These are phyloP conservation scores for Monodelphis domestica DNA, from an alignment of 2,797 vertebrate species.

Conservation along the genomic window DNA sequence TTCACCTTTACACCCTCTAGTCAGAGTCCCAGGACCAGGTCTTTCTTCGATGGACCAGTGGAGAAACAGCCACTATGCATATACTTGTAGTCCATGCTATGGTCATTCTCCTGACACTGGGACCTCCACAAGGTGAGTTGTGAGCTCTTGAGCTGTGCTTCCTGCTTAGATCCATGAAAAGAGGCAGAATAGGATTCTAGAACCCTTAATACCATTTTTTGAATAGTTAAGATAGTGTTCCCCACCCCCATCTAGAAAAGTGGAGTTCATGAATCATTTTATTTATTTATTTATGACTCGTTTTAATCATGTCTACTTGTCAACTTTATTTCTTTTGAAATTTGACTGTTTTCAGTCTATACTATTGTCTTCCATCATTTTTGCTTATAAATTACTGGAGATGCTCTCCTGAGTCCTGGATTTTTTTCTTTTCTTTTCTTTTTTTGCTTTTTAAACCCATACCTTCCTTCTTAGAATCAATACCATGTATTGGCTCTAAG, in stretches of 20 bases:
- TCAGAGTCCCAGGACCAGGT: conserved; percentile 99
- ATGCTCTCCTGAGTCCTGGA: background rate
- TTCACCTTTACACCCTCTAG: conserved; percentile 77
- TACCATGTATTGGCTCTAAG: too few relatives aligned
- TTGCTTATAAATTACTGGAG: background rate
- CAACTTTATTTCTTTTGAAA: background rate
- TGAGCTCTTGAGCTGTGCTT: background rate
- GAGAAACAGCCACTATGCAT: conserved; percentile 98
- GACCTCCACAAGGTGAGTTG: conserved; percentile 88
- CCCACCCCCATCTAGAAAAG: background rate
- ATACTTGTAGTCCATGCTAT: conserved; percentile 99
- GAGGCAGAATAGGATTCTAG: background rate
- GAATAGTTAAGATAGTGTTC: background rate
- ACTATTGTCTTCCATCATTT: background rate
- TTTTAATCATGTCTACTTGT: background rate
- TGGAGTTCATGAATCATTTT: background rate
- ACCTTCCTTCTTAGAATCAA: too few relatives aligned
- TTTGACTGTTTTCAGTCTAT: background rate
- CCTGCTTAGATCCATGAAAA: background rate
- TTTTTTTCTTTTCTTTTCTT: background rate
- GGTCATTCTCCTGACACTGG: conserved; percentile 95
- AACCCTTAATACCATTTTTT: background rate
- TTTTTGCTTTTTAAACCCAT: too few relatives aligned
- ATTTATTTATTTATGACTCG: background rate
- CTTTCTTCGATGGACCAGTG: conserved; percentile 96